A percentile compares a stretch with the other conserved stretches of the same genome.
These are phyloP conservation scores for Drosophila pandora DNA, from an alignment of 1,140 invertebrate genomes.

Conservation along the genomic window DNA sequence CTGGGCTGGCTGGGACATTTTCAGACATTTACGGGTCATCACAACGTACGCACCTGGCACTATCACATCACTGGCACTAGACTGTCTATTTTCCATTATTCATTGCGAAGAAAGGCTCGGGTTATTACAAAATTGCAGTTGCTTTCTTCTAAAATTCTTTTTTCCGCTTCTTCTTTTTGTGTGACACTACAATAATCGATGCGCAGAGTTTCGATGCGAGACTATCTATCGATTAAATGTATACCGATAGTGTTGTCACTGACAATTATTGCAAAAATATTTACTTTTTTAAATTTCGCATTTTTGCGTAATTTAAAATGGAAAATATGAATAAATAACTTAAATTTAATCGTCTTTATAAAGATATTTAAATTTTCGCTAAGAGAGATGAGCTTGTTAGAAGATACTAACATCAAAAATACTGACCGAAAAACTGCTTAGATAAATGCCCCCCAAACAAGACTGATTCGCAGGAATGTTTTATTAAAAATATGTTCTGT, in stretches of 20 bases:
- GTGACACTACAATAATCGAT: constrained; percentile 27
- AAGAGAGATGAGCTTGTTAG: too few relatives aligned
- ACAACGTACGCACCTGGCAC: constrained; percentile 67
- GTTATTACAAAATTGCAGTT: constrained; percentile 73
- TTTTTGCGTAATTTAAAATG: too few relatives aligned
- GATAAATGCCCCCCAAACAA: too few relatives aligned
- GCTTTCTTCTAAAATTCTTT: constrained; percentile 74
- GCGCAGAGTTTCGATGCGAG: constrained; percentile 5
- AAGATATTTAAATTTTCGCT: too few relatives aligned
- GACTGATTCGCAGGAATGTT: too few relatives aligned
- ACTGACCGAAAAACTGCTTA: too few relatives aligned
- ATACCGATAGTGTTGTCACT: background rate
- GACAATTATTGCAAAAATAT: background rate
- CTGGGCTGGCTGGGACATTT: constrained; percentile 15
- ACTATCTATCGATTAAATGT: background rate
- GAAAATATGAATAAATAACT: too few relatives aligned
- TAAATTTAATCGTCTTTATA: too few relatives aligned
- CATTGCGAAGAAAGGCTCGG: constrained; percentile 63
- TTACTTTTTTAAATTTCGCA: background rate
- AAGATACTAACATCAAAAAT: too few relatives aligned
- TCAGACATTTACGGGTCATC: constrained; percentile 9
- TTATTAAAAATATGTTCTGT: too few relatives aligned
- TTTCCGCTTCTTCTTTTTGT: constrained; percentile 72
- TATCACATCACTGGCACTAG: constrained; percentile 71
- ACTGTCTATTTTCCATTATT: constrained; percentile 76